Percentiles rank a stretch among this genome's conserved stretches.
Conservation (phyloP, 2,888 invertebrate genomes). For the Dioctria linearis region DNA sequence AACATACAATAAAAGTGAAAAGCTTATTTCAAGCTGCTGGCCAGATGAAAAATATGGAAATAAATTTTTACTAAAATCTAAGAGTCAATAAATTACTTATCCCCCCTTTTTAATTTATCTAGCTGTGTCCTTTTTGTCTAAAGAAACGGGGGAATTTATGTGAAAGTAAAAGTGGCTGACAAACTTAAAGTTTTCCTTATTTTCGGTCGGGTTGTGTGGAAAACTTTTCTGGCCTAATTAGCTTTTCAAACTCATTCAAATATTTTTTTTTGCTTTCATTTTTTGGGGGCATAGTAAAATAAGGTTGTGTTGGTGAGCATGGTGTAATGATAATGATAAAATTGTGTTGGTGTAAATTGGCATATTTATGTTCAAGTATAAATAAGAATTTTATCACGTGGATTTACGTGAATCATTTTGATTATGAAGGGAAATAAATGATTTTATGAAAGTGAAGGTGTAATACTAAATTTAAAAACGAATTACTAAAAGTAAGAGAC, state of each 20-base stretch:
- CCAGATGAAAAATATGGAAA: not conserved
- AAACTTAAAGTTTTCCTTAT: slow-evolving; percentile 21
- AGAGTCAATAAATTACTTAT: not conserved
- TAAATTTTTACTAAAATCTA: not conserved
- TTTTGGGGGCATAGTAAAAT: not conserved
- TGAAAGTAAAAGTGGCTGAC: slow-evolving; percentile 49
- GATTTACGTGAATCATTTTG: not conserved
- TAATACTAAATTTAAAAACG: too few species aligned
- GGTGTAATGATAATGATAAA: not conserved
- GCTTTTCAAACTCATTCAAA: slow-evolving; percentile 33
- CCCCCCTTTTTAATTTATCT: not conserved
- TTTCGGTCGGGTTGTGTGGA: not conserved
- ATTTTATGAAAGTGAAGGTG: not conserved
- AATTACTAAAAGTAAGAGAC: too few species aligned
- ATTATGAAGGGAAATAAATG: not conserved
- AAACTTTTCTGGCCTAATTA: slow-evolving; percentile 46
- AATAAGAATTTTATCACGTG: not conserved
- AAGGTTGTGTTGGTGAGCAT: not conserved
- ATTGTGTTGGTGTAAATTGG: not conserved
- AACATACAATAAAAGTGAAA: not conserved
- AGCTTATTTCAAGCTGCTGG: not conserved
- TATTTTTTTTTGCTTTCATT: not conserved
- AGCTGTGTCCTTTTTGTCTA: not conserved
- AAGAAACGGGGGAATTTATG: not conserved
- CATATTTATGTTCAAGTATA: too few species aligned